Percentiles rank a stretch among this genome's conserved stretches.
Conservation (phyloP, 2,113 vertebrate species). For the Probosciger aterrimus region DNA sequence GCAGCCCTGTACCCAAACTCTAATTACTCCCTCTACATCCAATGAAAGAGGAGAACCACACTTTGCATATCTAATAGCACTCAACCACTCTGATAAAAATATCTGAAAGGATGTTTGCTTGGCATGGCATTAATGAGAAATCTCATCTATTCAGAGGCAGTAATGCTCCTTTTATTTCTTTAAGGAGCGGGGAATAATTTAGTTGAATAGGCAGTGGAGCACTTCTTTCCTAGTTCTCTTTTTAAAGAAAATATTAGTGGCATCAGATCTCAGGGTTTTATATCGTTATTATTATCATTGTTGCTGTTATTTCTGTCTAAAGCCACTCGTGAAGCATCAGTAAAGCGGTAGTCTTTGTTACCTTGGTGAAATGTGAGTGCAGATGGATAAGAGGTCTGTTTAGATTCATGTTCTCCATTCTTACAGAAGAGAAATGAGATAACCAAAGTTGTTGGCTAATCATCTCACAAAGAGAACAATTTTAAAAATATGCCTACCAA, state of each 20-base stretch:
- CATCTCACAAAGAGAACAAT: background rate
- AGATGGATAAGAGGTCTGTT: background rate
- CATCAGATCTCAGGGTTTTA: background rate
- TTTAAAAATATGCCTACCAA: background rate
- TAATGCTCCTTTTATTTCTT: background rate
- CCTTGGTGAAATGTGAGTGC: background rate
- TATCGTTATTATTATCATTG: background rate
- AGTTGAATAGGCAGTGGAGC: background rate
- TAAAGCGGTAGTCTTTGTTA: background rate
- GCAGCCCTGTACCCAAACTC: background rate
- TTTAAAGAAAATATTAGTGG: background rate
- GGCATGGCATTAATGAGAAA: background rate
- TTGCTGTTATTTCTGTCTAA: background rate
- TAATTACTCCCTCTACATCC: background rate
- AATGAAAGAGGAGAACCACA: background rate
- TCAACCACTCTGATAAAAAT: background rate
- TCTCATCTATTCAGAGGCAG: background rate
- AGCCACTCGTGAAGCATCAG: background rate
- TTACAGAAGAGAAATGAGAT: background rate
- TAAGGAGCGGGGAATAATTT: background rate
- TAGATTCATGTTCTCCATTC: background rate
- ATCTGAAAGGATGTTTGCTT: background rate
- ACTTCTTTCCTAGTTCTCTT: background rate
- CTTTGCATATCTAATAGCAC: background rate
- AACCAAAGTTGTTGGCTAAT: background rate